Evolutionary conservation across 2,888 invertebrate species (phyloP).

Genomic region (Odontocolon sp.): DNA sequence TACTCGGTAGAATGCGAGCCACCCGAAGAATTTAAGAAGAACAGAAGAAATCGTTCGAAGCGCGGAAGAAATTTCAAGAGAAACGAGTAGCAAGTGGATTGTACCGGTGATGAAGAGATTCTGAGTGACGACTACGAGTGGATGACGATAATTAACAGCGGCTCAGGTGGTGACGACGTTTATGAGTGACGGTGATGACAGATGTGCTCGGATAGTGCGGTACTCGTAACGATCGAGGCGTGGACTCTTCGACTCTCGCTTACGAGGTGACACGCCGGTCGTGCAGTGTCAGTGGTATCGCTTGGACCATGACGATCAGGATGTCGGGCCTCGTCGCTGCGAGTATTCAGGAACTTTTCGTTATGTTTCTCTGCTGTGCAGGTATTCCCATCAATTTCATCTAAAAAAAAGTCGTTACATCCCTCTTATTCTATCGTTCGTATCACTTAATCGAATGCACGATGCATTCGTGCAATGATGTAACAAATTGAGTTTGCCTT

Average conservation of each 20-base stretch:
- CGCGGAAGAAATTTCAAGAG: background rate
- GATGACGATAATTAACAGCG: conserved; percentile 43
- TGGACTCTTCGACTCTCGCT: conserved; percentile 56
- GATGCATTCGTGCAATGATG: too few species aligned
- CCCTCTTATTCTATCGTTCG: too few species aligned
- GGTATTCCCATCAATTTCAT: too few species aligned
- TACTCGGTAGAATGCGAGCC: background rate
- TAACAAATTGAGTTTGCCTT: too few species aligned
- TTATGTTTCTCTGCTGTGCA: conserved; percentile 63
- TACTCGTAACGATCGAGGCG: conserved; percentile 54
- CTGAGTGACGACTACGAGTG: conserved; percentile 24
- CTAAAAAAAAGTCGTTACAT: too few species aligned
- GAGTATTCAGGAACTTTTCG: conserved; percentile 57
- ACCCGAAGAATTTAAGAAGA: background rate
- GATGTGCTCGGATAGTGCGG: conserved; percentile 67
- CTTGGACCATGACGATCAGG: conserved; percentile 56
- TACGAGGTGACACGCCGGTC: conserved; percentile 60
- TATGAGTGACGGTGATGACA: conserved; percentile 75
- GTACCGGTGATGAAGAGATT: conserved; percentile 2
- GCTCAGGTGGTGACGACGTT: conserved; percentile 65
- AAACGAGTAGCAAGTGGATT: background rate
- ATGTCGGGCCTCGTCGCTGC: conserved; percentile 53
- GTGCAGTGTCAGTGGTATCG: conserved; percentile 33
- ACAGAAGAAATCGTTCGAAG: background rate
- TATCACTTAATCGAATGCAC: too few species aligned